Conservation (phyloP, 1,140 invertebrate species). For the Thalassaphorura encarpata region DNA sequence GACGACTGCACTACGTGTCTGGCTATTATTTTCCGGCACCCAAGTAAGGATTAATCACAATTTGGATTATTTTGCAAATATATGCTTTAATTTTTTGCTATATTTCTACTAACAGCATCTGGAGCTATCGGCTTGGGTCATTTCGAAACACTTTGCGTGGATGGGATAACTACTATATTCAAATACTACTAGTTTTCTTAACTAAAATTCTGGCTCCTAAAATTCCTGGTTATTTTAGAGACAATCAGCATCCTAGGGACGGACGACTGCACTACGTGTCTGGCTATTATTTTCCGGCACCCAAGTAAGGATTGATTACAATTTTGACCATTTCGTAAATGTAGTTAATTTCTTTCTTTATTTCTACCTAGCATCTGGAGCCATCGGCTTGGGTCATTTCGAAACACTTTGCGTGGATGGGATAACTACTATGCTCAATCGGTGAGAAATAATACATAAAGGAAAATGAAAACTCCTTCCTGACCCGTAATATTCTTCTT, state of each 20-base stretch:
- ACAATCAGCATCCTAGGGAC: conserved; percentile 81
- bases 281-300: conserved; percentile 79
- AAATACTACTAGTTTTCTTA: not conserved
- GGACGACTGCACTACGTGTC: conserved; percentile 88
- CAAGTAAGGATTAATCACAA: conserved; percentile 62
- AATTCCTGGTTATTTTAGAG: conserved; percentile 50
- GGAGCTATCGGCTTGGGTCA: conserved; percentile 78
- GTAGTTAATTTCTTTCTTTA: not conserved
- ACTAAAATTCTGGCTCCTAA: conserved; percentile 3
- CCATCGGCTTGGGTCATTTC: conserved; percentile 73
- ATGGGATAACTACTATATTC: conserved; percentile 39
- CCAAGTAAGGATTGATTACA: conserved; percentile 67
- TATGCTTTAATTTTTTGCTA: not conserved
- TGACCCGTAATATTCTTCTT: not conserved
- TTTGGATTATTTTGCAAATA: not conserved
- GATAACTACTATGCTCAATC: conserved; percentile 21
- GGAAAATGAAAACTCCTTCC: not conserved
- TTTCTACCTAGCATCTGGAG: conserved; percentile 61
- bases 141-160: conserved; percentile 74
- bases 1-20: conserved; percentile 91
- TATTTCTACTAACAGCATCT: conserved; percentile 51
- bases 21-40: conserved; percentile 78
- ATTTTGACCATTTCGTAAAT: not conserved
- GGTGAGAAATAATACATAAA: not conserved
- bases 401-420: conserved; percentile 74